Percentiles rank a stretch among this genome's conserved stretches.
phyloP scores from a whole-genome alignment of 2,113 vertebrate species.

The Petromus typicus region DNA sequence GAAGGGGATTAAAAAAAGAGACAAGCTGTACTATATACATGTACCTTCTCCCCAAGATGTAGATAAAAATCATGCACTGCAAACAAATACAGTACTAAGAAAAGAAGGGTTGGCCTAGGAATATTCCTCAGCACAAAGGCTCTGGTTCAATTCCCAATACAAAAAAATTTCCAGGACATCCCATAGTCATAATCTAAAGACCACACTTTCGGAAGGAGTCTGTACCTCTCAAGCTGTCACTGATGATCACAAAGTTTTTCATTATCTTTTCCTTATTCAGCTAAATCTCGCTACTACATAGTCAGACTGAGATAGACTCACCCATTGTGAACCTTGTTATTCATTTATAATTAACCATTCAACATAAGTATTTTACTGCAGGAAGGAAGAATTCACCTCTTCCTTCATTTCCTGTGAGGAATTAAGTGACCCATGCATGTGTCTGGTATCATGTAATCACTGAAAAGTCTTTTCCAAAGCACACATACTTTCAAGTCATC shows the following conservation, averaged over 20 bases:
- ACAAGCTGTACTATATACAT: neutral
- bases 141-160: neutral
- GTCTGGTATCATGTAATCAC: neutral
- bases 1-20: neutral
- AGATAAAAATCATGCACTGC: neutral
- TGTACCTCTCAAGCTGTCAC: neutral
- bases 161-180: neutral
- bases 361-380: neutral
- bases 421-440: neutral
- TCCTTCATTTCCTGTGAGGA: neutral
- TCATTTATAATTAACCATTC: conserved; percentile 26
- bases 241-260: neutral
- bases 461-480: neutral
- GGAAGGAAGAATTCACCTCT: neutral
- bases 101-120: neutral
- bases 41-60: neutral
- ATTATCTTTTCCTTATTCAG: neutral
- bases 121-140: neutral
- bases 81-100: neutral
- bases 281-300: neutral
- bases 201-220: neutral
- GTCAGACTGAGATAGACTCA: neutral
- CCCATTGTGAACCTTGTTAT: neutral
- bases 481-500: neutral
- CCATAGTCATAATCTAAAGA: neutral